A percentile compares a stretch with the other conserved stretches of the same genome.
phyloP scores from a whole-genome alignment of 1,140 invertebrate species.

The Drosophila sechellia region DNA sequence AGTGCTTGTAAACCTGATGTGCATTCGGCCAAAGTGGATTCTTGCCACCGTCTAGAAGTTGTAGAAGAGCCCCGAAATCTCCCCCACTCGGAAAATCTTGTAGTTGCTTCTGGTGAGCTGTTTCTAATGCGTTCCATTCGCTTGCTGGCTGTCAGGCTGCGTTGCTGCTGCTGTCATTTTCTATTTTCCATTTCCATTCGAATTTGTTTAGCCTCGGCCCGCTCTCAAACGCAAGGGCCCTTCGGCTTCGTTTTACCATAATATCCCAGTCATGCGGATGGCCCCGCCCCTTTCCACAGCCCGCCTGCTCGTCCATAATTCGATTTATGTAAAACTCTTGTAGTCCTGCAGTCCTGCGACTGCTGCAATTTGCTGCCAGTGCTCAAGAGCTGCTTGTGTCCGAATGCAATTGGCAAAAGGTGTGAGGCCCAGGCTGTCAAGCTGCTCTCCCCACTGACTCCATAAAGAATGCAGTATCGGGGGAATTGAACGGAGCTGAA shows the following conservation, averaged over 20 bases:
- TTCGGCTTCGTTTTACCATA: slow-evolving; percentile 43
- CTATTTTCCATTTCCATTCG: slow-evolving; percentile 70
- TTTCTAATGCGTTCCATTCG: slow-evolving; percentile 54
- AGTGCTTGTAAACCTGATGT: slow-evolving; percentile 50
- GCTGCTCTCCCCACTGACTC: neutral
- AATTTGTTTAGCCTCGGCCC: slow-evolving; percentile 50
- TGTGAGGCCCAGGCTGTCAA: slow-evolving; percentile 32
- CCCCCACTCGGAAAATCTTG: slow-evolving; percentile 33
- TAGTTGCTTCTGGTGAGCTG: slow-evolving; percentile 47
- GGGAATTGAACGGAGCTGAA: slow-evolving; percentile 24
- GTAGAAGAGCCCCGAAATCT: neutral
- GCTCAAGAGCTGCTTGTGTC: slow-evolving; percentile 23
- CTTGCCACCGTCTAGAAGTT: slow-evolving; percentile 46
- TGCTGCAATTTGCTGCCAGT: slow-evolving; percentile 59
- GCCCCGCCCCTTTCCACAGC: neutral
- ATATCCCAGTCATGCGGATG: slow-evolving; percentile 39
- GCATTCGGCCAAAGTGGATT: slow-evolving; percentile 75
- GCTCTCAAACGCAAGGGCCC: slow-evolving; percentile 46
- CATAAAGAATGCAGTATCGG: slow-evolving; percentile 49
- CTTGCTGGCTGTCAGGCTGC: slow-evolving; percentile 63
- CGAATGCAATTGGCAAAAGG: slow-evolving; percentile 47
- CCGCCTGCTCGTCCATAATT: slow-evolving; percentile 48
- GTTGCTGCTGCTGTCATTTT: slow-evolving; percentile 55
- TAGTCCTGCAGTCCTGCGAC: slow-evolving; percentile 33
- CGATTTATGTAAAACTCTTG: slow-evolving; percentile 70